These are phyloP conservation scores for Chaetodon trifascialis DNA, from an alignment of 2,113 vertebrate genomes.

Conservation along the genomic window DNA sequence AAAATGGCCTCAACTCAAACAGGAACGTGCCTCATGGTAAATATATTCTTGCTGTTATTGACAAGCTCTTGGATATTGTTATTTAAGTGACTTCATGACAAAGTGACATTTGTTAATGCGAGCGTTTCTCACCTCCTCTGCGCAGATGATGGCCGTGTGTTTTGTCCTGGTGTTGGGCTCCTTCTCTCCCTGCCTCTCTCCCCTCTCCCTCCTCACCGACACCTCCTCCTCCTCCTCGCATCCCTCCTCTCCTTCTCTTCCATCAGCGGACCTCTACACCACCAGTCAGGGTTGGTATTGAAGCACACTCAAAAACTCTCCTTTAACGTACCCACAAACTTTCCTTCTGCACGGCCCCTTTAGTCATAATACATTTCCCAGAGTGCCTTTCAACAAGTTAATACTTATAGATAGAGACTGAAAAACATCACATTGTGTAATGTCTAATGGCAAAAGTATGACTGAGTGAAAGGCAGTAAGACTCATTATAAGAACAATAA, in stretches of 20 bases:
- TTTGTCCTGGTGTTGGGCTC: slow-evolving; percentile 97
- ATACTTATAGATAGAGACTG: too few species aligned
- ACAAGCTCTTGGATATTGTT: background rate
- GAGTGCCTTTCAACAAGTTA: too few species aligned
- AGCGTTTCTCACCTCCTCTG: slow-evolving; percentile 19
- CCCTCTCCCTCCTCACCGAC: slow-evolving; percentile 87
- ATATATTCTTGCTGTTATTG: accelerated
- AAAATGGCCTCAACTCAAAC: slow-evolving; percentile 82
- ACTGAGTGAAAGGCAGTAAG: too few species aligned
- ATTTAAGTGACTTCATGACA: too few species aligned
- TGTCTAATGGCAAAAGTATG: too few species aligned
- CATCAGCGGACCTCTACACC: slow-evolving; percentile 90
- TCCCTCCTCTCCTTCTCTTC: slow-evolving; percentile 85
- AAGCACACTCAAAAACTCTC: background rate
- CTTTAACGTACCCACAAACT: background rate
- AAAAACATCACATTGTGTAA: too few species aligned
- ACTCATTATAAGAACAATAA: too few species aligned
- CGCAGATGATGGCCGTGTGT: slow-evolving; percentile 95
- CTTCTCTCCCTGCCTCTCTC: slow-evolving; percentile 93
- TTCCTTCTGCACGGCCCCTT: background rate
- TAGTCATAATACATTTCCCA: background rate
- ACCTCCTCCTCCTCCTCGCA: slow-evolving; percentile 72
- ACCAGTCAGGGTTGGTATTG: slow-evolving; percentile 92
- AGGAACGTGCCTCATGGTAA: slow-evolving; percentile 78
- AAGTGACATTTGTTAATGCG: background rate